Conservation (phyloP, 2,888 invertebrate species). For the Plagodis pulveraria region DNA sequence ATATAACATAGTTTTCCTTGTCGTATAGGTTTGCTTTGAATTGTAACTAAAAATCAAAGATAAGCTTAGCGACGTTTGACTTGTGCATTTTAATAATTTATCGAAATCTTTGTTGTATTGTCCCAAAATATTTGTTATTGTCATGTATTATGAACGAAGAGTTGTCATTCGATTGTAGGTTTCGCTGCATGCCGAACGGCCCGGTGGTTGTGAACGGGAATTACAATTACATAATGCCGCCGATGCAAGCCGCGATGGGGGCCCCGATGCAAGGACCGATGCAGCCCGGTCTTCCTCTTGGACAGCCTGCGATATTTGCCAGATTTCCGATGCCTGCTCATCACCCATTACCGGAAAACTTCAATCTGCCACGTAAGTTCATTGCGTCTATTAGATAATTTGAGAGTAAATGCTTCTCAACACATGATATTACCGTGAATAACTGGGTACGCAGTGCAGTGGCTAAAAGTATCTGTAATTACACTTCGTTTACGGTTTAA, state of each 20-base stretch:
- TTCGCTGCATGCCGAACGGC: slow-evolving; percentile 37
- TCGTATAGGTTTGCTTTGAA: too few relatives aligned
- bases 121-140: background rate
- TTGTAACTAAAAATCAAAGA: background rate
- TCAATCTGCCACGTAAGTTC: slow-evolving; percentile 51
- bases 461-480: too few relatives aligned
- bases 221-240: slow-evolving; percentile 46
- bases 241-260: slow-evolving; percentile 29
- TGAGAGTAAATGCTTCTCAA: too few relatives aligned
- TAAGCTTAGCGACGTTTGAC: too few relatives aligned
- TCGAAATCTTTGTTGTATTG: background rate
- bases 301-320: slow-evolving; percentile 4
- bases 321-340: slow-evolving; percentile 34
- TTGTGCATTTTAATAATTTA: too few relatives aligned
- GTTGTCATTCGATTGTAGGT: slow-evolving; percentile 32
- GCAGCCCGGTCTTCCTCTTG: background rate
- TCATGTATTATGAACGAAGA: background rate
- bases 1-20: too few relatives aligned
- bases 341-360: slow-evolving; percentile 47
- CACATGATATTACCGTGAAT: too few relatives aligned
- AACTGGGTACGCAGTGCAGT: too few relatives aligned
- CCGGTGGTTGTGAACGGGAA: slow-evolving; percentile 52
- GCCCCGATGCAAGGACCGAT: slow-evolving; percentile 20
- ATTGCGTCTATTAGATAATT: too few relatives aligned
- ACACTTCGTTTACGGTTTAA: too few relatives aligned